Percentiles rank a stretch among this genome's conserved stretches.
phyloP scores from a whole-genome alignment of 2,888 invertebrate genomes.

The Patella ulyssiponensis region DNA sequence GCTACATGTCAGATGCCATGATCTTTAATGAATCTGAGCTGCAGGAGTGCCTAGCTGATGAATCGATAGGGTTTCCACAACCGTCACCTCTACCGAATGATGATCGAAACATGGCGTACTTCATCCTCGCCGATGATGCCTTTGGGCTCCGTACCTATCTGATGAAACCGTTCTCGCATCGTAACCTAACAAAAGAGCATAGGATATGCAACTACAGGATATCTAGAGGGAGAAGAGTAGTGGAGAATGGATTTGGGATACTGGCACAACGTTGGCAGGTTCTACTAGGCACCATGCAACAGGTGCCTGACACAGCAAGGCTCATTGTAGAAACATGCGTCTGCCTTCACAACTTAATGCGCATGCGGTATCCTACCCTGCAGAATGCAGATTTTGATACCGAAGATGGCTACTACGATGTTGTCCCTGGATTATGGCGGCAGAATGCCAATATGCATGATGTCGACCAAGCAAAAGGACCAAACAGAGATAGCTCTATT shows the following conservation, averaged over 20 bases:
- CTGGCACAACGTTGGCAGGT: constrained; percentile 25
- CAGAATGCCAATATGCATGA: too few relatives aligned
- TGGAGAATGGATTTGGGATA: constrained; percentile 40
- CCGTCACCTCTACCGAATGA: constrained; percentile 39
- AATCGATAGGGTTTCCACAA: constrained; percentile 34
- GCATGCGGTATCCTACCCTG: constrained; percentile 34
- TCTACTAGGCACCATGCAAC: constrained; percentile 21
- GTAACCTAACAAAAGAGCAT: constrained; percentile 40
- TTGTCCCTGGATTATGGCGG: constrained; percentile 42
- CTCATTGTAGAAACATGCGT: constrained; percentile 33
- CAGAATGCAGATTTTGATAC: constrained; percentile 34
- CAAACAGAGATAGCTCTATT: constrained; percentile 26
- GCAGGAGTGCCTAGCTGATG: constrained; percentile 35
- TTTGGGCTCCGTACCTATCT: constrained; percentile 42
- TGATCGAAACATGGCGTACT: constrained; percentile 38
- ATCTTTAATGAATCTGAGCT: constrained; percentile 39
- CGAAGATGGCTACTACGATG: constrained; percentile 40
- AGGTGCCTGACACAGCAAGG: constrained; percentile 27
- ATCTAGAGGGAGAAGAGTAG: constrained; percentile 36
- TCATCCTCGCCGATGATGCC: too few relatives aligned
- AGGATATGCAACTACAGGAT: constrained; percentile 49
- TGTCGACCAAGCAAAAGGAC: constrained; percentile 27
- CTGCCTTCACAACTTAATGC: constrained; percentile 40
- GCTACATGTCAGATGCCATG: constrained; percentile 37
- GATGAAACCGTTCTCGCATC: constrained; percentile 44